Conservation (phyloP, 1,140 invertebrate genomes). For the Drosophila sulfurigaster region DNA sequence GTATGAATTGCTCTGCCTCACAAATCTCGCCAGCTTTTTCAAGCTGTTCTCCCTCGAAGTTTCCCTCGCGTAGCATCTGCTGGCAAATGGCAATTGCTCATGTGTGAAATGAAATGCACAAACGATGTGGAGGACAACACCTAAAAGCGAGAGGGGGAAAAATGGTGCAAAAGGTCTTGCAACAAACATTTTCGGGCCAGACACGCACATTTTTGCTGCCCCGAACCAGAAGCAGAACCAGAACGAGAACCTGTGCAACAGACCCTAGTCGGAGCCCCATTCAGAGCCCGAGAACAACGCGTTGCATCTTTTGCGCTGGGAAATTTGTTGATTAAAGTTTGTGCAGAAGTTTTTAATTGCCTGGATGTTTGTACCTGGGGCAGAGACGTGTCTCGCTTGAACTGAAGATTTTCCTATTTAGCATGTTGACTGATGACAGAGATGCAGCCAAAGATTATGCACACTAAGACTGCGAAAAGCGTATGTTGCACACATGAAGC, state of each 20-base stretch:
- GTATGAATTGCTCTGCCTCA: constrained; percentile 26
- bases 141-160: not conserved
- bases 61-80: constrained; percentile 15
- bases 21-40: constrained; percentile 5
- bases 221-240: not conserved
- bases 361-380: constrained; percentile 10
- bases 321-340: constrained; percentile 81
- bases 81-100: constrained; percentile 48
- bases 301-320: constrained; percentile 47
- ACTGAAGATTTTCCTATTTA: constrained; percentile 20
- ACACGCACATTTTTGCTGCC: constrained; percentile 60
- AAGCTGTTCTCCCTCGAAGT: not conserved
- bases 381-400: constrained; percentile 1
- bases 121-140: constrained; percentile 39
- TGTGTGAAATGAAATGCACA: constrained; percentile 79
- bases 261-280: not conserved
- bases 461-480: not conserved
- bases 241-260: not conserved
- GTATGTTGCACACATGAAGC: not conserved
- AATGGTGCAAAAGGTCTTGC: constrained; percentile 8
- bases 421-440: constrained; percentile 18
- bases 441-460: constrained; percentile 23
- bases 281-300: not conserved
- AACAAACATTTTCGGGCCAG: constrained; percentile 42
- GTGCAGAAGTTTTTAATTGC: constrained; percentile 79